Evolutionary conservation across 2,888 invertebrate species (phyloP).

Genomic region (Pocota personata): DNA sequence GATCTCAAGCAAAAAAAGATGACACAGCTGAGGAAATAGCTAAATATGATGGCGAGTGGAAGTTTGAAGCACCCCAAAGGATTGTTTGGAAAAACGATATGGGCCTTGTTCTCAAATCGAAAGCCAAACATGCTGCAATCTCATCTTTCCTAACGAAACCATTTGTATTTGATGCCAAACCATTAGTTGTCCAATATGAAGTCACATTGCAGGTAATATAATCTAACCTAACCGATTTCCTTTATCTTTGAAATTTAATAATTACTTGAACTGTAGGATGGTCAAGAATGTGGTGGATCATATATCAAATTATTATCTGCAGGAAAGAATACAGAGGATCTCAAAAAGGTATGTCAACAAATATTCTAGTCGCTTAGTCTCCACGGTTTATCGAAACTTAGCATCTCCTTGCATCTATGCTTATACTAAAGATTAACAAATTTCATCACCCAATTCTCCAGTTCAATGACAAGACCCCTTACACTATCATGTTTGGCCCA

Average conservation of each 20-base stretch:
- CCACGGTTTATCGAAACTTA: background rate
- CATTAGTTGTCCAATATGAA: slow-evolving; percentile 96
- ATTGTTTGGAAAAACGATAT: slow-evolving; percentile 92
- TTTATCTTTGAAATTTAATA: background rate
- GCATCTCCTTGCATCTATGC: background rate
- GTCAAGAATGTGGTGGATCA: slow-evolving; percentile 99
- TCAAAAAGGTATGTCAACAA: slow-evolving; percentile 84
- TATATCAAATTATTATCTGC: slow-evolving; percentile 96
- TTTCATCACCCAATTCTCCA: slow-evolving; percentile 72
- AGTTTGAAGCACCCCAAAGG: slow-evolving; percentile 89
- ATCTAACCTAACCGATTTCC: background rate
- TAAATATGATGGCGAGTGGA: slow-evolving; percentile 95
- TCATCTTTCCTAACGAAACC: slow-evolving; percentile 89
- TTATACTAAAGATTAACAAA: slow-evolving; percentile 9
- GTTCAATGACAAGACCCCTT: slow-evolving; percentile 98
- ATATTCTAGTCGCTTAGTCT: background rate
- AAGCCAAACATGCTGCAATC: slow-evolving; percentile 98
- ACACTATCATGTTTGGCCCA: slow-evolving; percentile 99
- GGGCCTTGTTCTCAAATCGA: slow-evolving; percentile 95
- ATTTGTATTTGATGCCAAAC: slow-evolving; percentile 92
- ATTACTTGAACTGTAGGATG: slow-evolving; percentile 87
- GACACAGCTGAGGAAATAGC: slow-evolving; percentile 93
- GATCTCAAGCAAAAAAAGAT: slow-evolving; percentile 96
- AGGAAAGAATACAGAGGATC: slow-evolving; percentile 87
- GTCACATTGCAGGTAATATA: slow-evolving; percentile 88